phyloP scores from a whole-genome alignment of 2,113 vertebrate genomes.

The Himantopus leucocephalus region DNA sequence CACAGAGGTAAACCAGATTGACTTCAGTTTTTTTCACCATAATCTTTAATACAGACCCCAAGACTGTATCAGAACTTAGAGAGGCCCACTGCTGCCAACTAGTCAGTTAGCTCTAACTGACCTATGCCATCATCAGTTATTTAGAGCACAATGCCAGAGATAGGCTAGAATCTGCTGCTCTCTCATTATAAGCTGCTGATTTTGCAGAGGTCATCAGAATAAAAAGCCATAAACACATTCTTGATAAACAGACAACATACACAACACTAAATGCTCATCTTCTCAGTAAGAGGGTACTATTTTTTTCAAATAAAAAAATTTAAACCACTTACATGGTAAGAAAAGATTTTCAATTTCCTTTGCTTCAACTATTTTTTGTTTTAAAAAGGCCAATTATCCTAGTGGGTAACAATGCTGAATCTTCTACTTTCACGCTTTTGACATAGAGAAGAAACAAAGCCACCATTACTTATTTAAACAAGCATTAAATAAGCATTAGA shows the following conservation, averaged over 20 bases:
- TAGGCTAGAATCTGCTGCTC: not conserved
- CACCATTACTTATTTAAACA: not conserved
- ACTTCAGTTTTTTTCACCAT: not conserved
- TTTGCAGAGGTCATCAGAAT: not conserved
- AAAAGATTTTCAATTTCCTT: not conserved
- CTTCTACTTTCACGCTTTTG: not conserved
- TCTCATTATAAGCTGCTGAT: not conserved
- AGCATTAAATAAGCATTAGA: slow-evolving; percentile 35
- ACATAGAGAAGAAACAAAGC: not conserved
- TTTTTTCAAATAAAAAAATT: not conserved
- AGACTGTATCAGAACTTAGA: not conserved
- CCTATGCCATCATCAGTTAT: not conserved
- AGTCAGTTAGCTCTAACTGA: not conserved
- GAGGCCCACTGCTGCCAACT: not conserved
- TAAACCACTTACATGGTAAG: not conserved
- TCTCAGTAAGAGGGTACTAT: not conserved
- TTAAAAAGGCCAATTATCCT: not conserved
- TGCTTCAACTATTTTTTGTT: not conserved
- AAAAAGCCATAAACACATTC: not conserved
- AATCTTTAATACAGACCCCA: not conserved
- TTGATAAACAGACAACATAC: not conserved
- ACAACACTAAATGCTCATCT: not conserved
- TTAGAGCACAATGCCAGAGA: not conserved
- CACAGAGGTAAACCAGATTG: not conserved
- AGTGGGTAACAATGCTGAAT: not conserved